Evolutionary conservation across 2,113 vertebrate species (phyloP), one percentile per base, ranked within the genome.

Genomic region (Thunnus maccoyii): DNA sequence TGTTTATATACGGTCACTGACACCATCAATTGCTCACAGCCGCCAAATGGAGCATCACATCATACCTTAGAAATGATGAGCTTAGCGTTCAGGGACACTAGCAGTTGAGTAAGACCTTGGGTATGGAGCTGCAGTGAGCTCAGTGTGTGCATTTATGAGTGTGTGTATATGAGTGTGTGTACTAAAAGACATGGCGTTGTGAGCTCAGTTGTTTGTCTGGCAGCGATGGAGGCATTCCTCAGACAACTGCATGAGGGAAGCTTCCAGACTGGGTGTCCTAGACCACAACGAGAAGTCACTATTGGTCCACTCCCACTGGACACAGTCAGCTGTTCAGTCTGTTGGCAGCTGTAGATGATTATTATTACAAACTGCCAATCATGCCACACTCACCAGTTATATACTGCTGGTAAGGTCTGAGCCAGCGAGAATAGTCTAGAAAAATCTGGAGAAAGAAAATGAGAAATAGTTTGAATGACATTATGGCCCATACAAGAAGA

Each of bases 131-230:
- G 6, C 79, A 62, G 61, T 64, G 78, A 70, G 62, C 78, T 83
- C 79, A 64, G 62, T 58, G 56, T 27, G 71, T 30, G 22, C 51
- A 2, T 78, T 16, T 76, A 9, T 57, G 62, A 22, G 72, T 52
- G 68, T 56, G 74, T 62, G 67, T 73, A 13, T 72, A 16, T 75
- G 54, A 52, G 54, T 83, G 76, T 76, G 72, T 83, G 82, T 47
- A 55, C 67, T 64, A 41, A 63, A 55, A 77, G 52, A 74, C 76
- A 70, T 62, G 76, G 76, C 16, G 25, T 22, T n/a, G 76, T 90
- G 91, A 89, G 84, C 78, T 92, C 89, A 85, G 86, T 72, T 89
- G 85, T 89, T 82, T 85, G 76, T 87, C 78, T 87, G 89, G 90
- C 86, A 89, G 78, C 0, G 4, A 61, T 10, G 56, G 52, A 82